phyloP scores from a whole-genome alignment of 2,888 invertebrate species.

The Philereme transversata region DNA sequence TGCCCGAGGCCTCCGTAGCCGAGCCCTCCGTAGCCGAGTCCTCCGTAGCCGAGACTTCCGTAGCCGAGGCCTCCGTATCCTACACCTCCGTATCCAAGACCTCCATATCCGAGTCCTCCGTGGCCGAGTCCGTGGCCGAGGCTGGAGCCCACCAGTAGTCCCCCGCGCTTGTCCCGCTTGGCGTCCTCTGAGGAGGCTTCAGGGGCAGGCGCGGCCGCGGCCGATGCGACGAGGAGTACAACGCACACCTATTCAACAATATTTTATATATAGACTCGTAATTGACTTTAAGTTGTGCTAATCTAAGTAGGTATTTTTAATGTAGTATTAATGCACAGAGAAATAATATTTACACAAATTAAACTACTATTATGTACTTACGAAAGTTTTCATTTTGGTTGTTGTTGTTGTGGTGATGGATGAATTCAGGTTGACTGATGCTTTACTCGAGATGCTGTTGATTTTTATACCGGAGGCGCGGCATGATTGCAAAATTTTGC shows the following conservation, averaged over 20 bases:
- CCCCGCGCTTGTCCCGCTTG: conserved; percentile 54
- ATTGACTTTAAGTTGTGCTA: too few species aligned
- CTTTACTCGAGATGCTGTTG: conserved; percentile 20
- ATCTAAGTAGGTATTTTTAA: too few species aligned
- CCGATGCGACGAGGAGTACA: conserved; percentile 46
- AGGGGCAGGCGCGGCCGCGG: conserved; percentile 43
- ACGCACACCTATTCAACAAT: conserved; percentile 44
- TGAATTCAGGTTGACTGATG: conserved; percentile 34
- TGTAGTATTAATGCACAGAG: too few species aligned
- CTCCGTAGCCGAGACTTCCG: conserved; percentile 32
- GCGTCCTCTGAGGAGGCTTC: conserved; percentile 25
- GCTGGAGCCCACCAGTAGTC: conserved; percentile 23
- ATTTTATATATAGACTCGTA: background rate
- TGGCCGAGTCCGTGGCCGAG: conserved; percentile 25
- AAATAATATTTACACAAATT: too few species aligned
- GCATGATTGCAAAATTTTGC: conserved; percentile 40
- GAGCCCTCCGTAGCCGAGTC: conserved; percentile 29
- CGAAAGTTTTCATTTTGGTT: conserved; percentile 51
- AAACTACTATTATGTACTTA: conserved; percentile 39
- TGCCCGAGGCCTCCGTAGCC: conserved; percentile 38
- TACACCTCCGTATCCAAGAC: conserved; percentile 29
- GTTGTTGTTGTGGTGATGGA: conserved; percentile 21
- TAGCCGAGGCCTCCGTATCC: conserved; percentile 34
- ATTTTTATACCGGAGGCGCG: conserved; percentile 40
- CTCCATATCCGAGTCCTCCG: conserved; percentile 31